phyloP scores from a whole-genome alignment of 2,113 vertebrate species.

The Marmota flaviventris region DNA sequence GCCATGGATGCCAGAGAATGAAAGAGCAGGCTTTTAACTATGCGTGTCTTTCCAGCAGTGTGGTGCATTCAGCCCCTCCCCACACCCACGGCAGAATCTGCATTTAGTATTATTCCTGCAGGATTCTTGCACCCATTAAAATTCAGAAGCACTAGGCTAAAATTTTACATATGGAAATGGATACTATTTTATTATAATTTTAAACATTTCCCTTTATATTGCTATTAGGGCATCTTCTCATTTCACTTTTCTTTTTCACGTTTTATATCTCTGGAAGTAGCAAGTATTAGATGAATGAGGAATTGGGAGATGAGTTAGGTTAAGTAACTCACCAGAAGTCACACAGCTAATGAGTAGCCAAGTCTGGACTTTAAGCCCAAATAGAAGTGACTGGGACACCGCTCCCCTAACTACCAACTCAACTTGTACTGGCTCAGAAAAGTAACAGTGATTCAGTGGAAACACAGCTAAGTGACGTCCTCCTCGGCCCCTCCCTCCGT shows the following conservation, averaged over 20 bases:
- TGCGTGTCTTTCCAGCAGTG: background rate
- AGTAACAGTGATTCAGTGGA: background rate
- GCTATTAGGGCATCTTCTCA: background rate
- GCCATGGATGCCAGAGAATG: background rate
- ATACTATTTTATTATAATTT: background rate
- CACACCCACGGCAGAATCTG: background rate
- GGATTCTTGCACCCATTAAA: background rate
- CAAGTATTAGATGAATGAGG: background rate
- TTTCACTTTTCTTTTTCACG: background rate
- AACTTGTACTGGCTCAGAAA: background rate
- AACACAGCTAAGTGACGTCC: background rate
- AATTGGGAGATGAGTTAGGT: slow-evolving; percentile 17
- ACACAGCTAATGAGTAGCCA: background rate
- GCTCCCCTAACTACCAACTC: background rate
- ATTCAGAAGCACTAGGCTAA: background rate
- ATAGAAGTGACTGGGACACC: background rate
- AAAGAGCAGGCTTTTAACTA: background rate
- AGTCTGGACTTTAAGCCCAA: background rate
- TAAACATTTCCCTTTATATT: background rate
- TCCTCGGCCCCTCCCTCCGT: background rate
- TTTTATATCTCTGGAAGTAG: background rate
- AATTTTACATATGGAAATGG: background rate
- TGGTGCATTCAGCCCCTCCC: background rate
- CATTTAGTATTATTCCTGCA: background rate
- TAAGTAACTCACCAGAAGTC: background rate